Evolutionary conservation across 1,140 invertebrate species (phyloP), one percentile per base, ranked within the genome.

Genomic region (Drosophila funebris): DNA sequence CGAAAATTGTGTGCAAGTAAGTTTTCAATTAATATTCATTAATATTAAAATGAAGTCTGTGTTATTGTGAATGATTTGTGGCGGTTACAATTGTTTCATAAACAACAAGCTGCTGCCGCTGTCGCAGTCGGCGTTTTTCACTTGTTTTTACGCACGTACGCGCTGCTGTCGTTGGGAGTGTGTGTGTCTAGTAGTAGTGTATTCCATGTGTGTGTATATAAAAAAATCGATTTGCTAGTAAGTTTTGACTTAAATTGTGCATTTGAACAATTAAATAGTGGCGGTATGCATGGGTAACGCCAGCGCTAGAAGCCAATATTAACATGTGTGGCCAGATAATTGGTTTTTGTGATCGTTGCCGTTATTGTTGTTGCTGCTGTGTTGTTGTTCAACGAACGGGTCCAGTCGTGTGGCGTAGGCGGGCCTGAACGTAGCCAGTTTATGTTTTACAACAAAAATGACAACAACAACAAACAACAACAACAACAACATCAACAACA

Each of bases 171-270:
- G 36, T 14, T 24, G 43, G 44, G 39, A 6, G 56, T 43, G 37
- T 63, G 43, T 52, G 54, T 70, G 61, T 46, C 44, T 72, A 39
- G 52, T 54, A n/a, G 52, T 54, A 54, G 16, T 54, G 20, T 37
- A 18, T 54, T 39, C 33, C 39, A 54, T 61, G 61, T 66, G 41
- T 41, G 22, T 24, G 56, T 54, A 44, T 62, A 50, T 53, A 81
- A 81, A 76, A 84, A 87, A 78, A 87, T 87, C 82, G 82, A 87
- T 87, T 76, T 56, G 62, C 20, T 75, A 61, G 74, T 87, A 88
- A 87, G 68, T 87, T 87, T 87, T 22, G 41, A 58, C 67, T 69
- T 50, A 73, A 87, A 82, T 78, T 88, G 69, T 64, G 61, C 48
- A 82, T 78, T 87, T 58, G 63, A 82, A 73, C 57, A 70, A 81